Evolutionary conservation across 2,113 vertebrate species (phyloP).

Genomic region (Bubo bubo): DNA sequence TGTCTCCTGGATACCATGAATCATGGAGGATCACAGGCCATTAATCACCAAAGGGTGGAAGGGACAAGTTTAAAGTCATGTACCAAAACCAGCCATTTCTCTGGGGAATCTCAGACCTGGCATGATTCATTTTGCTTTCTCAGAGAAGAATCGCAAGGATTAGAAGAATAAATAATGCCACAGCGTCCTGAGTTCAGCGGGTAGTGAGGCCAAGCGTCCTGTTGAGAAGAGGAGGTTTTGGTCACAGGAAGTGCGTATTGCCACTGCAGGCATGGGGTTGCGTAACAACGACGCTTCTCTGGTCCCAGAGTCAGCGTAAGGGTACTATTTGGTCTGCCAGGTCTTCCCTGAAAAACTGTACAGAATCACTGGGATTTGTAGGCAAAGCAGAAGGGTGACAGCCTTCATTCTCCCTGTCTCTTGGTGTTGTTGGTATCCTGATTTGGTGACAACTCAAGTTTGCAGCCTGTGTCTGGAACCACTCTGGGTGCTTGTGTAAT

Average conservation of each 20-base stretch:
- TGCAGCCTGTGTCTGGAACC: background rate
- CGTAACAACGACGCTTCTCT: background rate
- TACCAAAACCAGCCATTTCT: constrained; percentile 8
- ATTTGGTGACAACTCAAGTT: background rate
- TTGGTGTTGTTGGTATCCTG: background rate
- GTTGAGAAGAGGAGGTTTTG: background rate
- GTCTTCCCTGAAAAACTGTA: background rate
- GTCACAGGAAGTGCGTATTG: fast-evolving
- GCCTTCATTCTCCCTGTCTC: background rate
- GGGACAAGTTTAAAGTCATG: background rate
- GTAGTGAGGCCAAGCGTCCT: background rate
- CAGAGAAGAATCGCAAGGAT: background rate
- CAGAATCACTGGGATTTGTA: background rate
- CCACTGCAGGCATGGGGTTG: background rate
- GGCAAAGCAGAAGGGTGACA: background rate
- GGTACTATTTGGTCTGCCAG: fast-evolving
- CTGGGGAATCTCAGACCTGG: constrained; percentile 16
- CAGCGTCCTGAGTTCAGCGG: background rate
- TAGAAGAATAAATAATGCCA: constrained; percentile 22
- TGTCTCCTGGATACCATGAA: constrained; percentile 49
- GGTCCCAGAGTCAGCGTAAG: background rate
- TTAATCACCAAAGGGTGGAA: constrained; percentile 42
- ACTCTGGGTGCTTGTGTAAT: background rate
- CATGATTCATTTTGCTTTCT: constrained; percentile 29
- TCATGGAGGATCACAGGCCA: background rate